Evolutionary conservation across 2,113 vertebrate genomes (phyloP).

Genomic region (Pseudolaguvia tuberculata): DNA sequence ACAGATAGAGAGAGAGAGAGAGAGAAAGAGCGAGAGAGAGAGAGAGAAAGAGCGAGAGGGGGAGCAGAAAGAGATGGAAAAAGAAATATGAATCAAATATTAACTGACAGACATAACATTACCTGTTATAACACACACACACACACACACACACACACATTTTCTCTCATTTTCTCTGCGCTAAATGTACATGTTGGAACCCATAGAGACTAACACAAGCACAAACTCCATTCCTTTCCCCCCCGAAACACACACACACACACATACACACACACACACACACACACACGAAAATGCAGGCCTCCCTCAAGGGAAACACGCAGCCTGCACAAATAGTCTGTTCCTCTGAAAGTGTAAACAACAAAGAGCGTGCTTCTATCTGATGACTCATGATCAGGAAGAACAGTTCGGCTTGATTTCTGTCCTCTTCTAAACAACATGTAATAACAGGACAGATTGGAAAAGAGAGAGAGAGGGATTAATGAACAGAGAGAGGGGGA

Average conservation of each 20-base stretch:
- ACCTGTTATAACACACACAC: background rate
- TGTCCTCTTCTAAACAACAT: constrained; percentile 22
- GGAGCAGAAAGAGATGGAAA: background rate
- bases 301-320: constrained; percentile 28
- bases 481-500: background rate
- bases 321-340: constrained; percentile 23
- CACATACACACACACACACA: background rate
- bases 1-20: background rate
- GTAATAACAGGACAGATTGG: constrained; percentile 17
- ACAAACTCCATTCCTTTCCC: constrained; percentile 4
- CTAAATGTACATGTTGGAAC: constrained; percentile 12
- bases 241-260: background rate
- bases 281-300: background rate
- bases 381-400: constrained; percentile 36
- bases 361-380: constrained; percentile 13
- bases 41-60: background rate
- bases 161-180: background rate
- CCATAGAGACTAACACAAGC: constrained; percentile 13
- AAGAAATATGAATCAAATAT: constrained; percentile 1
- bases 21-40: background rate
- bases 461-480: constrained; percentile 8
- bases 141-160: background rate
- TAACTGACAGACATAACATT: constrained; percentile 13
- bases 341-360: constrained; percentile 27
- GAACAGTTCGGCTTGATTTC: constrained; percentile 13